Base-by-base conservation (phyloP, 37 sponge, comb jelly and placozoan genomes). In the Axinella damicornis region DNA sequence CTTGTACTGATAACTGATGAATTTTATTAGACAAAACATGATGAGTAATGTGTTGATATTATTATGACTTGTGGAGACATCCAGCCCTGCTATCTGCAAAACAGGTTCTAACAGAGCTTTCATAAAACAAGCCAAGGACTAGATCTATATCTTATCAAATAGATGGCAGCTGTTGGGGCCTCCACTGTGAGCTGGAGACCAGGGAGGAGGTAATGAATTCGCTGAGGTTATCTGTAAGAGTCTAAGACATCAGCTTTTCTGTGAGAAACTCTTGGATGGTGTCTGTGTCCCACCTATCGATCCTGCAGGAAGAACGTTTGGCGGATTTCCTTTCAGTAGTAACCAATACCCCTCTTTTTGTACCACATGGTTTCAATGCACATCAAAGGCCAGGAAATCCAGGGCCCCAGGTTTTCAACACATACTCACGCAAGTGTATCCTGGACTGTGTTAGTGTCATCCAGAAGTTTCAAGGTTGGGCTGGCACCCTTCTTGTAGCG, bases 281-380 rank as follows among this genome's bases (percentile, higher is more conserved):
- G 87, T 92, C 93, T 34, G 93, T 92, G 63, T 87, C 82, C 97
- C 97, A 96, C 73, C 79, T 94, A 71, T 91, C 97, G 73, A 96
- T 95, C 35, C 96, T 92, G 68, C 15, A 80, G 30, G 32, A 40
- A 35, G 57, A 5, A 37, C 6, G 46, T n/a, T n/a, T n/a, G n/a
- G n/a, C n/a, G n/a, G n/a, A n/a, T n/a, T n/a, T n/a, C n/a, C n/a
- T n/a, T n/a, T n/a, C n/a, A n/a, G n/a, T n/a, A n/a, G n/a, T n/a
- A n/a, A n/a, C n/a, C n/a, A n/a, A n/a, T n/a, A n/a, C n/a, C n/a
- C n/a, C n/a, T n/a, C n/a, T n/a, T n/a, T n/a, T n/a, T n/a, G n/a
- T n/a, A n/a, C n/a, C n/a, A n/a, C n/a, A n/a, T n/a, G n/a, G n/a
- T n/a, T n/a, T n/a, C n/a, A n/a, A n/a, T n/a, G n/a, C n/a, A n/a